Percentiles rank a stretch among this genome's conserved stretches.
Evolutionary conservation across 2,113 vertebrate genomes (phyloP).

Genomic region (Platichthys stellatus): DNA sequence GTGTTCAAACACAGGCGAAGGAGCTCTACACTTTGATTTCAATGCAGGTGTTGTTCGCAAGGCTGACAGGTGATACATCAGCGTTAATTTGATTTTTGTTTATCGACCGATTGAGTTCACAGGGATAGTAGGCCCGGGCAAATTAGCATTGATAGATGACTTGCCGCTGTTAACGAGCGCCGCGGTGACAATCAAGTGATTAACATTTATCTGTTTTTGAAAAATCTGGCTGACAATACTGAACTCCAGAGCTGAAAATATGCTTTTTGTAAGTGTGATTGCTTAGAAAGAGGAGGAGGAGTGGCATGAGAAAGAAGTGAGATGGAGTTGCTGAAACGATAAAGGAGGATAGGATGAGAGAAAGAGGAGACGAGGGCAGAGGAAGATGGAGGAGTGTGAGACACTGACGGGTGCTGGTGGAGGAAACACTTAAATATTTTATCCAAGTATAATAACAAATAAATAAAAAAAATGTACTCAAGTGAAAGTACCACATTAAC

Average conservation of each 20-base stretch:
- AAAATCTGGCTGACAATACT: background rate
- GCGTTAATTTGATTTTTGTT: conserved; percentile 47
- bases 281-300: background rate
- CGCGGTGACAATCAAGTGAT: conserved; percentile 15
- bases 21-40: conserved; percentile 8
- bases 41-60: conserved; percentile 14
- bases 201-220: conserved; percentile 31
- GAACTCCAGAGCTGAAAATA: background rate
- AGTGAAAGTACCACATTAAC: background rate
- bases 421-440: background rate
- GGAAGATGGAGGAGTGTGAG: conserved; percentile 2
- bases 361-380: background rate
- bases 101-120: conserved; percentile 18
- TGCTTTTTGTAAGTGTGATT: background rate
- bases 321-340: conserved; percentile 7
- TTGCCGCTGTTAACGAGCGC: conserved; percentile 20
- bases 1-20: background rate
- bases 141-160: conserved; percentile 49
- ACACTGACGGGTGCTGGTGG: background rate
- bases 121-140: conserved; percentile 15
- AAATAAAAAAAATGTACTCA: background rate
- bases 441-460: background rate
- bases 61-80: conserved; percentile 32
- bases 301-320: background rate
- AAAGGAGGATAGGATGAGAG: conserved; percentile 1